Conservation (phyloP, 2,113 vertebrate species). For the Climacteris rufus region DNA sequence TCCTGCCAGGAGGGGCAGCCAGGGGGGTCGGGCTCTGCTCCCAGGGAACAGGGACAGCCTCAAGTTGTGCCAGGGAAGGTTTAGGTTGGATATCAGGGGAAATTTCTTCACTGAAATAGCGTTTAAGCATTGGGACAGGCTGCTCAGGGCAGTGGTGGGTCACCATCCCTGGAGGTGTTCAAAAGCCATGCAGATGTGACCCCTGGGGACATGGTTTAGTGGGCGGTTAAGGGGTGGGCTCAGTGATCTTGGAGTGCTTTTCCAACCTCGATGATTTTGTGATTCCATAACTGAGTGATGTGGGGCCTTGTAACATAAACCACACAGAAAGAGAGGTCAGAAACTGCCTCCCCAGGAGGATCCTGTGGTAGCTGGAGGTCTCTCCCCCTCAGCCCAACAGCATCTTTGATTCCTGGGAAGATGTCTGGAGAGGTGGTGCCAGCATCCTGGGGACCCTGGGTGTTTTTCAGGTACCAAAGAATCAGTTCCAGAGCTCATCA, state of each 20-base stretch:
- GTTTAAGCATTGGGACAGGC: background rate
- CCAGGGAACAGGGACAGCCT: background rate
- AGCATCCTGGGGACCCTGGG: background rate
- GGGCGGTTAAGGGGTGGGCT: background rate
- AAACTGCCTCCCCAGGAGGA: background rate
- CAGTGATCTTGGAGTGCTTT: background rate
- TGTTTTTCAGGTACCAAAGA: background rate
- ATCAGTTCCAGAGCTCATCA: accelerated
- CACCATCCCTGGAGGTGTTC: background rate
- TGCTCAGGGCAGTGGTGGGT: background rate
- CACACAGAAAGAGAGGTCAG: background rate
- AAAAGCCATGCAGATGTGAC: background rate
- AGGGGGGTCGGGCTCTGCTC: background rate
- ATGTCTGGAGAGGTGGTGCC: background rate
- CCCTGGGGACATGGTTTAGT: background rate
- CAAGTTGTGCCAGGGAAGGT: background rate
- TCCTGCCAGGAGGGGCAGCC: background rate
- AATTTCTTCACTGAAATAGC: background rate
- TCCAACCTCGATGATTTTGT: background rate
- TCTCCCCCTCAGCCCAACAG: background rate
- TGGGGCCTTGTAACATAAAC: background rate
- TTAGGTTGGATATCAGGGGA: background rate
- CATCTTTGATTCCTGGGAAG: background rate
- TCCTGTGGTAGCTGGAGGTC: background rate
- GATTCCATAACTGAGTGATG: background rate